Evolutionary conservation across 2,888 invertebrate genomes (phyloP), one percentile per base, ranked within the genome.

Genomic region (Erpobdella octoculata): DNA sequence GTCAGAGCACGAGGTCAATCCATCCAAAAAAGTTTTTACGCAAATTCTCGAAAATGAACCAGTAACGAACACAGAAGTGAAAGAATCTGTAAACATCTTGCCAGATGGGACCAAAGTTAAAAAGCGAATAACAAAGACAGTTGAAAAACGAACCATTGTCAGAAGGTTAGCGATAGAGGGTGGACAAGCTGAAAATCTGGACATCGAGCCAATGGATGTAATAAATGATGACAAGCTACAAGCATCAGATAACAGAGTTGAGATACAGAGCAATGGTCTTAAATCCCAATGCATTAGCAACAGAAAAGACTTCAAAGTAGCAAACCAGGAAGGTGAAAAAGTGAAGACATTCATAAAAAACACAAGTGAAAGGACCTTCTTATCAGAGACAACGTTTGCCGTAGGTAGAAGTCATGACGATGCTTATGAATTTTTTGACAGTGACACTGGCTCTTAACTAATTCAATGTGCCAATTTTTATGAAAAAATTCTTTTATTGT

Each of bases 71-170:
- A 74, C 72, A 9, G 74, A 74, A 12, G 70, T 75, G 18, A 71
- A 76, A 71, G 76, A 78, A 70, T 76, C 33, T 72, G 77, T 74
- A 53, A 75, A 74, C 73, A 73, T 65, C 25, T 74, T 73, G 66
- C 77, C 77, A n/a, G 76, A 76, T 70, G 77, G 77, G 31, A 72
- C 73, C 0, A 72, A 74, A 46, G 73, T 77, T 18, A 78, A 74
- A 67, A 77, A 76, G 46, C 76, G 74, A 59, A 75, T 82, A 2
- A 77, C 79, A 33, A 74, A 77, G 61, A 77, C 77, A 6, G 76
- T 79, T 8, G 72, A 74, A 69, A 78, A 79, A 8, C 79, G 79
- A 62, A 76, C 78, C 25, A 75, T 77, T 48, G 70, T 73, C n/a
- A 75, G 73, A 35, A 69, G 58, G 25, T 6, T 69, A 21, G 69